Conservation (phyloP, 2,113 vertebrate species). For the Hemichromis elongatus region DNA sequence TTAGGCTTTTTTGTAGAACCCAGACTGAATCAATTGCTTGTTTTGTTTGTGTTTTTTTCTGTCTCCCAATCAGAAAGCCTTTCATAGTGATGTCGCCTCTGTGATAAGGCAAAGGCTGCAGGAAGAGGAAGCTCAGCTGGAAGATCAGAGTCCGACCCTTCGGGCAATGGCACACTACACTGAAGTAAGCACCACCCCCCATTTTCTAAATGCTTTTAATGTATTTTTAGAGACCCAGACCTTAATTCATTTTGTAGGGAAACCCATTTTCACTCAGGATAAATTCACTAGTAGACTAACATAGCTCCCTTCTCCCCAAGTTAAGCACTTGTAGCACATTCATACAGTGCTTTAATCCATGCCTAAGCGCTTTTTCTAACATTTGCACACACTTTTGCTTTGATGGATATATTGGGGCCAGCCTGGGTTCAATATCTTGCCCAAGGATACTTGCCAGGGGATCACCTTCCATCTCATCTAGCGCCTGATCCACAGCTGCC, state of each 20-base stretch:
- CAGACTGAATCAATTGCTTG: background rate
- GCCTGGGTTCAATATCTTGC: background rate
- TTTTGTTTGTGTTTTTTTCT: background rate
- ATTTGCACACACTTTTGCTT: background rate
- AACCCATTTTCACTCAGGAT: background rate
- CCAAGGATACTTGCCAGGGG: background rate
- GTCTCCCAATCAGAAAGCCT: conserved; percentile 61
- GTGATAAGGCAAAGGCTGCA: conserved; percentile 63
- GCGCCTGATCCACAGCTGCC: background rate
- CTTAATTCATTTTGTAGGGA: background rate
- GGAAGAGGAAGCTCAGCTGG: conserved; percentile 55
- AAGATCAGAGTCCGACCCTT: conserved; percentile 42
- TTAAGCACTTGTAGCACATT: background rate
- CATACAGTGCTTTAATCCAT: background rate
- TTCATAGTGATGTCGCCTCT: conserved; percentile 65
- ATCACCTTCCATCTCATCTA: rapidly evolving
- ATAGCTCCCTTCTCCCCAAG: background rate
- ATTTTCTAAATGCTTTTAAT: background rate
- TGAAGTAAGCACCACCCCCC: conserved; percentile 49
- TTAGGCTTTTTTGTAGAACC: background rate
- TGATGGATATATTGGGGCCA: background rate
- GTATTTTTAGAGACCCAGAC: background rate
- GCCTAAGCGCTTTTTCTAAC: background rate
- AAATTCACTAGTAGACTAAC: background rate
- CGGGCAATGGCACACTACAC: conserved; percentile 62